Percentiles rank a stretch among this genome's conserved stretches.
Evolutionary conservation across 1,140 invertebrate species (phyloP).

Genomic region (Tachypleus tridentatus): DNA sequence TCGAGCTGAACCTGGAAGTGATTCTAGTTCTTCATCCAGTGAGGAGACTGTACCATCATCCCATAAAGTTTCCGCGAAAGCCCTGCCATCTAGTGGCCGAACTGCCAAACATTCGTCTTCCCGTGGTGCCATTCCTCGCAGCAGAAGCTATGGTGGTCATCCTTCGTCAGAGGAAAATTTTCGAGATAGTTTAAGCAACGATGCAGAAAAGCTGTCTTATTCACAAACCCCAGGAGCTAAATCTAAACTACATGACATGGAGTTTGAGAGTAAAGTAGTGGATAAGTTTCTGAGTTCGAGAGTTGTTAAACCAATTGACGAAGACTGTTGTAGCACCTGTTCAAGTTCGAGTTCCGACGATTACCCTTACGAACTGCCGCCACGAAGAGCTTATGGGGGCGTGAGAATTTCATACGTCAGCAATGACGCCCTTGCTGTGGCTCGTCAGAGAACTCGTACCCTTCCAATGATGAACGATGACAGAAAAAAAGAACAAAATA

Average conservation of each 20-base stretch:
- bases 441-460: conserved; percentile 13
- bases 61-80: conserved; percentile 3
- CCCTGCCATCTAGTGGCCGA: conserved; percentile 2
- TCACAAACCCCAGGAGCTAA: conserved; percentile 1
- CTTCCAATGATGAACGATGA: neutral
- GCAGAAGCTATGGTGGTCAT: conserved; percentile 19
- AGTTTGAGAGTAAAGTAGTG: conserved; percentile 4
- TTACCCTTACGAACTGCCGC: conserved; percentile 54
- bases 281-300: conserved; percentile 26
- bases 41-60: neutral
- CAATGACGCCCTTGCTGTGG: conserved; percentile 62
- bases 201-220: too few relatives aligned
- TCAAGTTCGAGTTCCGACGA: conserved; percentile 57
- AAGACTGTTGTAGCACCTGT: conserved; percentile 58
- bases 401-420: conserved; percentile 77
- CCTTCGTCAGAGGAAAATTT: conserved; percentile 5
- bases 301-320: conserved; percentile 43
- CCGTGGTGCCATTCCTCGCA: conserved; percentile 7
- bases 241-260: conserved; percentile 22
- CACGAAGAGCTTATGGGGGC: conserved; percentile 51
- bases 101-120: neutral
- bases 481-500: neutral
- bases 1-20: neutral
- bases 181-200: neutral
- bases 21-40: conserved; percentile 1